A percentile compares a stretch with the other conserved stretches of the same genome.
Conservation (phyloP, 2,113 vertebrate species). For the Oncorhynchus gorbuscha region DNA sequence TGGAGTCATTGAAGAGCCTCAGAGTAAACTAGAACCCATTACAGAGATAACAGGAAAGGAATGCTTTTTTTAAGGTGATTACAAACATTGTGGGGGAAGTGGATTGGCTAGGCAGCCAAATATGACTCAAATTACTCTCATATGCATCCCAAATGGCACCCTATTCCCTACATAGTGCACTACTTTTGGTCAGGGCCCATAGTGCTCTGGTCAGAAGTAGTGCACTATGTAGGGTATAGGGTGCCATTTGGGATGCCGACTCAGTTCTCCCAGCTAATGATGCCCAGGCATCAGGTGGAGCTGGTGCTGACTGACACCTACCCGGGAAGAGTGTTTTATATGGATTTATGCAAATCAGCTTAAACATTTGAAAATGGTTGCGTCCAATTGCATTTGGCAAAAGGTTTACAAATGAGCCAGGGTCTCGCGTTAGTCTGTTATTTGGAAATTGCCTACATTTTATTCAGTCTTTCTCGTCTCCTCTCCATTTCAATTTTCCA, state of each 20-base stretch:
- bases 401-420: conserved; percentile 68
- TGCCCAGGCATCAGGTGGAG: conserved; percentile 81
- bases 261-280: conserved; percentile 46
- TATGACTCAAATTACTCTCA: conserved; percentile 33
- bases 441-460: neutral
- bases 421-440: conserved; percentile 14
- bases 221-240: too few relatives aligned
- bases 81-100: conserved; percentile 46
- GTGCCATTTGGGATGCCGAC: neutral
- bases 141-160: too few relatives aligned
- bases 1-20: neutral
- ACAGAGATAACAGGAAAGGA: conserved; percentile 47
- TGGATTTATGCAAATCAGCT: conserved; percentile 88
- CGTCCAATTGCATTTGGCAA: conserved; percentile 78
- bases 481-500: conserved; percentile 23
- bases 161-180: too few relatives aligned
- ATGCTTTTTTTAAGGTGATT: conserved; percentile 57
- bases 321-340: conserved; percentile 74
- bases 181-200: too few relatives aligned
- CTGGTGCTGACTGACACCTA: conserved; percentile 75
- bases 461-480: neutral
- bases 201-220: too few relatives aligned
- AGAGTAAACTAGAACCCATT: conserved; percentile 47
- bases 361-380: conserved; percentile 72
- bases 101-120: conserved; percentile 40